A percentile compares a stretch with the other conserved stretches of the same genome.
Conservation (phyloP, 2,113 vertebrate species). For the Poeciliopsis prolifica region DNA sequence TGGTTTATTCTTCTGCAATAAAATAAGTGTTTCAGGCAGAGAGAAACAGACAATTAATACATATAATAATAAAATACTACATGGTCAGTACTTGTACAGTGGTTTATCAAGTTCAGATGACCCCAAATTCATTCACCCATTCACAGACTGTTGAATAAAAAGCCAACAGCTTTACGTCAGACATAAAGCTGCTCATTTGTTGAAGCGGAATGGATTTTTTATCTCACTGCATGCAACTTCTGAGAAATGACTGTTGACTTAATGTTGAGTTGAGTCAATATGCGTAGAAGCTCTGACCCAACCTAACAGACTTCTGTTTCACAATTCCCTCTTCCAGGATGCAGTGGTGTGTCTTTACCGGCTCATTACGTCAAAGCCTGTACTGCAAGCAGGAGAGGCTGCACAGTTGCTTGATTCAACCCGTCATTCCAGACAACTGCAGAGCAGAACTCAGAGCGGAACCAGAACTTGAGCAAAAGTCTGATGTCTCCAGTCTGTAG, state of each 20-base stretch:
- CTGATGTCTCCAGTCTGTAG: background rate
- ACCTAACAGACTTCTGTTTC: slow-evolving; percentile 52
- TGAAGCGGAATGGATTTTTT: background rate
- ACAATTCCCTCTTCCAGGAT: slow-evolving; percentile 57
- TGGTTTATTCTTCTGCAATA: background rate
- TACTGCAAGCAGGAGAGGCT: slow-evolving; percentile 4
- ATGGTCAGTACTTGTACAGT: too few relatives aligned
- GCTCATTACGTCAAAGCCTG: slow-evolving; percentile 23
- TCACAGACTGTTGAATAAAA: background rate
- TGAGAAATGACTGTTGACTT: slow-evolving; percentile 45
- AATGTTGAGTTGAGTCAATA: slow-evolving; percentile 20
- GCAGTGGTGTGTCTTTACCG: slow-evolving; percentile 34
- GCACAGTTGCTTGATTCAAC: slow-evolving; percentile 3
- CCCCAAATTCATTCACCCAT: too few relatives aligned
- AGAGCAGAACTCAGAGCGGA: slow-evolving; percentile 3
- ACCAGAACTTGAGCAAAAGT: slow-evolving; percentile 2
- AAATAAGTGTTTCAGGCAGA: background rate
- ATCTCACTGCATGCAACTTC: slow-evolving; percentile 27
- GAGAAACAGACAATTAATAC: background rate
- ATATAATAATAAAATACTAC: background rate
- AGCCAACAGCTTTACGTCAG: background rate
- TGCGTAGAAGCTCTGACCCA: slow-evolving; percentile 54
- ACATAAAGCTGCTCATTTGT: background rate
- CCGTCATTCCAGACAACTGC: background rate
- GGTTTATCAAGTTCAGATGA: too few relatives aligned